Evolutionary conservation across 2,113 vertebrate genomes (phyloP).

Genomic region (Corythornis madagascariensis): DNA sequence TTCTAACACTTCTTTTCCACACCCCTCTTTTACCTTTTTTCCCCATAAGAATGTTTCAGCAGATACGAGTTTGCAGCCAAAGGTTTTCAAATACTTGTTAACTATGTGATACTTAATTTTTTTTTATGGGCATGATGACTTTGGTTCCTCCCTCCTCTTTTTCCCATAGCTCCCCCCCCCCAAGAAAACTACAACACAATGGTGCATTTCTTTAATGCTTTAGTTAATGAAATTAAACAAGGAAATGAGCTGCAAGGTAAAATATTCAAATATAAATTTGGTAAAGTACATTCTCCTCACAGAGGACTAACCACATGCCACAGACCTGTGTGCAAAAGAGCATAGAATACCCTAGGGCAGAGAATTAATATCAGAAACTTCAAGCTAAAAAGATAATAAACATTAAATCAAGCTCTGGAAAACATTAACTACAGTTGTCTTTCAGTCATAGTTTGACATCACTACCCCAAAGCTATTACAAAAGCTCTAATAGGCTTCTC

Average conservation of each 20-base stretch:
- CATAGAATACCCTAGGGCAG: conserved; percentile 9
- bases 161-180: neutral
- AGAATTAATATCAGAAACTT: conserved; percentile 43
- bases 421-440: neutral
- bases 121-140: neutral
- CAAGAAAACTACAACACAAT: neutral
- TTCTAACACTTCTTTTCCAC: neutral
- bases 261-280: conserved; percentile 39
- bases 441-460: neutral
- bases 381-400: conserved; percentile 19
- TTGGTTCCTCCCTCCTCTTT: neutral
- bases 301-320: conserved; percentile 54
- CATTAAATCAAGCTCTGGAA: neutral
- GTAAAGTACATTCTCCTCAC: conserved; percentile 67
- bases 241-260: conserved; percentile 19
- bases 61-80: neutral
- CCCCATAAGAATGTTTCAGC: neutral
- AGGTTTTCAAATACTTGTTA: neutral
- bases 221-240: conserved; percentile 40
- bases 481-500: neutral
- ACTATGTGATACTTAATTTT: neutral
- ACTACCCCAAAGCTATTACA: neutral
- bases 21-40: neutral
- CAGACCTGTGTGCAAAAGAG: conserved; percentile 41
- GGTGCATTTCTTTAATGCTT: conserved; percentile 20